Evolutionary conservation across 2,113 vertebrate genomes (phyloP).

Genomic region (Miniopterus natalensis): DNA sequence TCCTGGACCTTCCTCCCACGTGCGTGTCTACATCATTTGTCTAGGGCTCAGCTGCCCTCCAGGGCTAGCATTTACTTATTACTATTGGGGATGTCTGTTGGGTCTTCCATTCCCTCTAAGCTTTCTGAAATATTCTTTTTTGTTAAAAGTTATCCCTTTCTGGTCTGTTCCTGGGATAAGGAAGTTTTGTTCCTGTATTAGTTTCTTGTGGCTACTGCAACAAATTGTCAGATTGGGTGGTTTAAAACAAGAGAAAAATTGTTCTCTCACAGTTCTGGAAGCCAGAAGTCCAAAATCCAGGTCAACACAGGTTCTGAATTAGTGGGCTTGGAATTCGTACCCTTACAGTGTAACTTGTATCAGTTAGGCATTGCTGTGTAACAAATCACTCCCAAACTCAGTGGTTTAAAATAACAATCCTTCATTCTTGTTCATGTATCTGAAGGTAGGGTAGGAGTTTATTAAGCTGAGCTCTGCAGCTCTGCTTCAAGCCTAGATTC

Average conservation of each 20-base stretch:
- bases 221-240: background rate
- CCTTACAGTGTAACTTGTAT: background rate
- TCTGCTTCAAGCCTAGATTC: background rate
- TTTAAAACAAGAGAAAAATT: background rate
- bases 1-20: fast-evolving
- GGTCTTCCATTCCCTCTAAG: background rate
- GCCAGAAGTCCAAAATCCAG: background rate
- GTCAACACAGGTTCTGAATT: background rate
- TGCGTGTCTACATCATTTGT: fast-evolving
- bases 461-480: background rate
- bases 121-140: background rate
- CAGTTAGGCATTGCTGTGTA: background rate
- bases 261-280: background rate
- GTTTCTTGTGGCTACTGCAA: background rate
- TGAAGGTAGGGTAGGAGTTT: background rate
- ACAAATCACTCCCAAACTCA: background rate
- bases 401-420: background rate
- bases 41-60: background rate
- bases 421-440: background rate
- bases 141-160: background rate
- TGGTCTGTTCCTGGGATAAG: background rate
- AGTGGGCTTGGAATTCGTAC: background rate
- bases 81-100: no score
- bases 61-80: background rate
- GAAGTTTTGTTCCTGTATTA: background rate